phyloP scores from a whole-genome alignment of 2,888 invertebrate species.

The Xylota segnis region DNA sequence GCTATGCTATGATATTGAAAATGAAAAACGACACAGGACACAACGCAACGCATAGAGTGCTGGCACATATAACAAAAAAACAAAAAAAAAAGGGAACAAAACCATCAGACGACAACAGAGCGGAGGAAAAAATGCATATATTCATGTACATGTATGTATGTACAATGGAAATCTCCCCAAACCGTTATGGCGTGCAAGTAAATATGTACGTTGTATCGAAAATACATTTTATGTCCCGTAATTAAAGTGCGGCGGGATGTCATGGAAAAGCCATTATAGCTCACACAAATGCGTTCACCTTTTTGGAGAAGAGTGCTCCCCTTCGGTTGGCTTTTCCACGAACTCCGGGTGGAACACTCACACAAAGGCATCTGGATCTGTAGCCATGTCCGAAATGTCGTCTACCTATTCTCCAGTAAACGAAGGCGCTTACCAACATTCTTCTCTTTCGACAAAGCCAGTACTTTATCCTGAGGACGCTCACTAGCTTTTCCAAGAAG shows the following conservation, averaged over 20 bases:
- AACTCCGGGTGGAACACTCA: too few relatives aligned
- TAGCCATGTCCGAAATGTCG: too few relatives aligned
- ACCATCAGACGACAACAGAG: constrained; percentile 6
- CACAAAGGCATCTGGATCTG: too few relatives aligned
- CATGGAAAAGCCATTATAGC: neutral
- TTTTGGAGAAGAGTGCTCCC: too few relatives aligned
- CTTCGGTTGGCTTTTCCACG: too few relatives aligned
- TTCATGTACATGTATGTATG: neutral
- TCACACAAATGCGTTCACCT: neutral
- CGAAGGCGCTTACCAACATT: too few relatives aligned
- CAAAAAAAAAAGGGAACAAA: constrained; percentile 1
- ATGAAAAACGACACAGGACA: constrained; percentile 35
- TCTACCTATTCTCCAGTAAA: too few relatives aligned
- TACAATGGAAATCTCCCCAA: constrained; percentile 1
- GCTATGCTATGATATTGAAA: constrained; percentile 42
- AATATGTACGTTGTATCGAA: constrained; percentile 20
- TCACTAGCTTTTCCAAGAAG: too few relatives aligned
- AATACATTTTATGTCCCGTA: constrained; percentile 12
- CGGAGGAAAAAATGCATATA: neutral
- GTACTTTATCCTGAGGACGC: too few relatives aligned
- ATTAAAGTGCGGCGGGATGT: constrained; percentile 13
- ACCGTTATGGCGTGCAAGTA: neutral
- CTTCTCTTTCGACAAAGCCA: too few relatives aligned
- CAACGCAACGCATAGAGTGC: constrained; percentile 7
- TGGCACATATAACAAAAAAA: neutral